A percentile compares a stretch with the other conserved stretches of the same genome.
Conservation (phyloP, 1,140 invertebrate species). For the Popillia japonica region DNA sequence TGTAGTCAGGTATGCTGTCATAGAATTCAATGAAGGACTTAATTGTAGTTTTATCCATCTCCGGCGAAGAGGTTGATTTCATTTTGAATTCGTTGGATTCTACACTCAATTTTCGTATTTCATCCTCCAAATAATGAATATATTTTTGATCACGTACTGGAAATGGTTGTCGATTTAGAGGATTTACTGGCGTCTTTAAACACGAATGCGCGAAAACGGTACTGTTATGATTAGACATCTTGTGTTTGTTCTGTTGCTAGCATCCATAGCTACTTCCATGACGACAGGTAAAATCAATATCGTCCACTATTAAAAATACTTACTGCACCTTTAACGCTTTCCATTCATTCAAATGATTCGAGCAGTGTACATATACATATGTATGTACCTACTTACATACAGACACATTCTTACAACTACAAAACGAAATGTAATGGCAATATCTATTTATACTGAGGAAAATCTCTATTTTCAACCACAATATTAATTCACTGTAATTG, state of each 20-base stretch:
- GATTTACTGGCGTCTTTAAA: conserved; percentile 71
- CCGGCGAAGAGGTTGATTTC: conserved; percentile 43
- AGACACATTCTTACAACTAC: too few species aligned
- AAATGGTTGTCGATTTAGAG: conserved; percentile 69
- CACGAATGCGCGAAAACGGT: conserved; percentile 70
- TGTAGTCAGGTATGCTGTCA: conserved; percentile 74
- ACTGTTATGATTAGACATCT: conserved; percentile 59
- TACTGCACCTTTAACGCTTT: too few species aligned
- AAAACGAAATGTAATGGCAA: too few species aligned
- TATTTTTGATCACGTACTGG: conserved; percentile 69
- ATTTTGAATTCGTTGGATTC: conserved; percentile 48
- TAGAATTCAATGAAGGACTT: conserved; percentile 72
- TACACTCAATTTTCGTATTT: conserved; percentile 51
- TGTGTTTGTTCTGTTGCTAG: conserved; percentile 5
- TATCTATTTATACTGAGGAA: too few species aligned
- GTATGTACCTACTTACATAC: too few species aligned
- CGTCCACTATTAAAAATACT: too few species aligned
- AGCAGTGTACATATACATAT: too few species aligned
- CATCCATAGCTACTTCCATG: conserved; percentile 14
- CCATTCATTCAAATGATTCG: too few species aligned
- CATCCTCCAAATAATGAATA: conserved; percentile 56
- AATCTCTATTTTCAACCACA: too few species aligned
- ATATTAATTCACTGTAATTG: too few species aligned
- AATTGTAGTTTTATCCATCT: conserved; percentile 52
- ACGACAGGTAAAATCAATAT: conserved; percentile 5